Percentiles rank a stretch among this genome's conserved stretches.
Evolutionary conservation across 2,888 invertebrate genomes (phyloP).

Genomic region (Nemoura dubitans): DNA sequence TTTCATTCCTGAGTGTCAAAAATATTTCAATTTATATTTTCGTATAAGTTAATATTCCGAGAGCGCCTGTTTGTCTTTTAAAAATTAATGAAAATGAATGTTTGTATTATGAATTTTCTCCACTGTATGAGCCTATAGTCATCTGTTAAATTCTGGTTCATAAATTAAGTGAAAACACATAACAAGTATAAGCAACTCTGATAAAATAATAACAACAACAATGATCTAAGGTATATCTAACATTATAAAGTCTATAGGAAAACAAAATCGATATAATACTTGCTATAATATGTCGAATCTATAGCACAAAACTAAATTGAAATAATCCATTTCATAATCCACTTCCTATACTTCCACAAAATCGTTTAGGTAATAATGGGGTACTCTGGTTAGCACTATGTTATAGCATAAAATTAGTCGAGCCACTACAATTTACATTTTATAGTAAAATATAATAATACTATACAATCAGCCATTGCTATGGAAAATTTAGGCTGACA

Average conservation of each 20-base stretch:
- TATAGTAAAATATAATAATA: conserved; percentile 3
- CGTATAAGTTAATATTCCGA: too few relatives aligned
- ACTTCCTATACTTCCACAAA: not conserved
- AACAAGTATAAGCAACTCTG: not conserved
- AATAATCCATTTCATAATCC: not conserved
- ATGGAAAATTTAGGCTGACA: not conserved
- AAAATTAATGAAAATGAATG: not conserved
- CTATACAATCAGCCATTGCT: not conserved
- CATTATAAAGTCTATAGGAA: not conserved
- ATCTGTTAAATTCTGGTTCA: not conserved
- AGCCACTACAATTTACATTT: not conserved
- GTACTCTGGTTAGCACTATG: not conserved
- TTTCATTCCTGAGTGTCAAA: not conserved
- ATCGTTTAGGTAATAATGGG: not conserved
- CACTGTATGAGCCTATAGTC: not conserved
- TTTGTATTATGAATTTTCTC: not conserved
- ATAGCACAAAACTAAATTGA: not conserved
- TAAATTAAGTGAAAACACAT: not conserved
- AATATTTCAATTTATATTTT: too few relatives aligned
- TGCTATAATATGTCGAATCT: not conserved
- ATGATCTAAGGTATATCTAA: not conserved
- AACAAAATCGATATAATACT: not conserved
- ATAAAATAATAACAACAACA: not conserved
- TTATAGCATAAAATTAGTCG: not conserved
- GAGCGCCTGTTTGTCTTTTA: too few relatives aligned